phyloP scores from a whole-genome alignment of 2,888 invertebrate genomes.

The Cheilosia grossa region DNA sequence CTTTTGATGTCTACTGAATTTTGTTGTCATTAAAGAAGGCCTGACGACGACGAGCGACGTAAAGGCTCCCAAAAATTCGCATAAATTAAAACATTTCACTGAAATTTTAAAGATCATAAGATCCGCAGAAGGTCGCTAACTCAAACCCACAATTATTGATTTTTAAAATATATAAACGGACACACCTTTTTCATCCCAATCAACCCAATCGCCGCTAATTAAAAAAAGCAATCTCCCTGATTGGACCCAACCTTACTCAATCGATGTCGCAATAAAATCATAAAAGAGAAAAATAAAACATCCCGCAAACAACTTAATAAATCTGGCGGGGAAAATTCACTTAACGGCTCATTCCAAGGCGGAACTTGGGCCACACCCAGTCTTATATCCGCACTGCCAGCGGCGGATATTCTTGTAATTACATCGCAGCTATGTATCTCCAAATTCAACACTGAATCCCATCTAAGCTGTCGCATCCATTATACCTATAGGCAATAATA shows the following conservation, averaged over 20 bases:
- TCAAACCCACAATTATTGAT: too few relatives aligned
- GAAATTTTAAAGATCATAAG: too few relatives aligned
- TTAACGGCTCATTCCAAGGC: constrained; percentile 6
- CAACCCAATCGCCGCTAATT: constrained; percentile 17
- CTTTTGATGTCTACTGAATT: too few relatives aligned
- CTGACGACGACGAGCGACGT: too few relatives aligned
- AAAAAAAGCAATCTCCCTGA: constrained; percentile 13
- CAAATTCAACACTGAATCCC: constrained; percentile 25
- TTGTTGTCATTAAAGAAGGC: too few relatives aligned
- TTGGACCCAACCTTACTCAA: constrained; percentile 2
- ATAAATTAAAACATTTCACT: too few relatives aligned
- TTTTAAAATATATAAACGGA: too few relatives aligned
- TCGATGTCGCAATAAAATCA: not conserved
- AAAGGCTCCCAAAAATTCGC: too few relatives aligned
- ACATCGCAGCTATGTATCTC: constrained; percentile 22
- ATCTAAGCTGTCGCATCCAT: constrained; percentile 47
- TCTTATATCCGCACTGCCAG: too few relatives aligned
- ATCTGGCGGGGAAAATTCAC: constrained; percentile 17
- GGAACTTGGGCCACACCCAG: not conserved
- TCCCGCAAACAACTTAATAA: constrained; percentile 24
- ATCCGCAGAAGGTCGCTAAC: too few relatives aligned
- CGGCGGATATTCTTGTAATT: constrained; percentile 23
- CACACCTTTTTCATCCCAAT: not conserved
- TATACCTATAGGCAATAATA: constrained; percentile 37
- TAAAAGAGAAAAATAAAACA: not conserved